Percentiles rank a stretch among this genome's conserved stretches.
These are phyloP conservation scores for Sebastes baramenuke DNA, from an alignment of 2,797 vertebrate species.

Conservation along the genomic window DNA sequence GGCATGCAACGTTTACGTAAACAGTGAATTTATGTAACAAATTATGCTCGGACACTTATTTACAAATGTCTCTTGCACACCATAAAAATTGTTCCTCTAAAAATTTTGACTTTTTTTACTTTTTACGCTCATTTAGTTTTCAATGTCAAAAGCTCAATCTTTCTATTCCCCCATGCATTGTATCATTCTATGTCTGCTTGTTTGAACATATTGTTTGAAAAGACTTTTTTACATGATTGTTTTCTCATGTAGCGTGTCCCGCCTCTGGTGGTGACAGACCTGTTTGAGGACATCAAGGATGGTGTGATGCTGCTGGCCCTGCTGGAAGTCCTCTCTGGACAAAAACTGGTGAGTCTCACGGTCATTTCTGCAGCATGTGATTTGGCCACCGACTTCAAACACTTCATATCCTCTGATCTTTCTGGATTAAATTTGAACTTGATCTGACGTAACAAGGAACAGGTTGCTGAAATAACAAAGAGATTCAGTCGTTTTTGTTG, in stretches of 20 bases:
- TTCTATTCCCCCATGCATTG: not conserved
- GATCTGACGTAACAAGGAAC: not conserved
- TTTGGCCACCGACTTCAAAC: constrained; percentile 49
- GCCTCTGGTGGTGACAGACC: constrained; percentile 90
- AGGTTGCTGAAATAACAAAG: constrained; percentile 10
- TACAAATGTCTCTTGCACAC: not conserved
- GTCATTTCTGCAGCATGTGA: constrained; percentile 47
- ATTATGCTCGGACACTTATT: not conserved
- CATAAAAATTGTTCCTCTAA: not conserved
- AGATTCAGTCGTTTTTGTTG: constrained; percentile 2
- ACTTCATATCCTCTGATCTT: constrained; percentile 29
- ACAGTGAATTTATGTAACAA: not conserved
- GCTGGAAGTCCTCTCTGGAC: constrained; percentile 94
- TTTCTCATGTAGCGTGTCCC: constrained; percentile 84
- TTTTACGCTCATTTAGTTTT: not conserved
- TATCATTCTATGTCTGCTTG: not conserved
- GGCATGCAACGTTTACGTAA: constrained; percentile 32
- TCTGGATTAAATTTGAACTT: constrained; percentile 33
- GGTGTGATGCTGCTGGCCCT: constrained; percentile 93
- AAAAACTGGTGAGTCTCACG: constrained; percentile 90
- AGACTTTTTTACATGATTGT: constrained; percentile 4
- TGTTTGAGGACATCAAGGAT: constrained; percentile 99
- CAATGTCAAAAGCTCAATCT: not conserved
- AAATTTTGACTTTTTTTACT: not conserved
- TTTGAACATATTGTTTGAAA: not conserved